Evolutionary conservation across 2,797 vertebrate genomes (phyloP), one percentile per base, ranked within the genome.

Genomic region (Nannoperca australis): DNA sequence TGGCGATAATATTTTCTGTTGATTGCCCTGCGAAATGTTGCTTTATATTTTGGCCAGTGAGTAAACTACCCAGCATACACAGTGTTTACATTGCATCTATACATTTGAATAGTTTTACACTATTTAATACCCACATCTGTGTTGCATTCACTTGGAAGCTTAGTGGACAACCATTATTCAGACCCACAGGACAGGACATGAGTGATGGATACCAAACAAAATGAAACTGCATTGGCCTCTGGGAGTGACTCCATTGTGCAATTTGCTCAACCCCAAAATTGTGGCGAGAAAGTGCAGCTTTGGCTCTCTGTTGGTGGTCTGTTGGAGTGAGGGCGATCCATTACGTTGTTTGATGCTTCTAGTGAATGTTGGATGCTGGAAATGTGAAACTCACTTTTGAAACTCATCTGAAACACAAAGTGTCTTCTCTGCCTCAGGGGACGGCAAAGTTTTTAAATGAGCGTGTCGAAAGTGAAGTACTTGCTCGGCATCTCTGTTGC

Each of bases 391-490:
- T 27, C 24, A 27, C 24, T 15, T 63, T 56, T 69, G 34, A 71
- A 82, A 64, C 70, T 79, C 73, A 71, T 82, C 74, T 81, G 73
- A 70, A 74, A 66, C 62, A 51, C n/a, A n/a, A 22, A 63, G 65
- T 49, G 73, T 61, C 59, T 72, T 3, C 24, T 82, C 51, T 30
- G 77, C 81, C 79, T 76, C 30, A 1, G 40, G 78, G 76, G 83
- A 70, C 12, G 1, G 63, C 10, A 34, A 85, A 81, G 65, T 86
- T 86, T 86, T 78, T 67, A 71, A 79, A 82, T 63, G 65, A 82
- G 65, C 34, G 7, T 36, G 60, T 64, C 18, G 7, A 64, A 77
- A 82, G 72, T 67, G 49, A 79, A 79, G 76, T 63, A 74, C 73
- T 81, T 59, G 54, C 69, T 73, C 17, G 9, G 75, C 78, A 68